These are phyloP conservation scores for Chiloscyllium plagiosum DNA, from an alignment of 2,113 vertebrate species.

Conservation along the genomic window DNA sequence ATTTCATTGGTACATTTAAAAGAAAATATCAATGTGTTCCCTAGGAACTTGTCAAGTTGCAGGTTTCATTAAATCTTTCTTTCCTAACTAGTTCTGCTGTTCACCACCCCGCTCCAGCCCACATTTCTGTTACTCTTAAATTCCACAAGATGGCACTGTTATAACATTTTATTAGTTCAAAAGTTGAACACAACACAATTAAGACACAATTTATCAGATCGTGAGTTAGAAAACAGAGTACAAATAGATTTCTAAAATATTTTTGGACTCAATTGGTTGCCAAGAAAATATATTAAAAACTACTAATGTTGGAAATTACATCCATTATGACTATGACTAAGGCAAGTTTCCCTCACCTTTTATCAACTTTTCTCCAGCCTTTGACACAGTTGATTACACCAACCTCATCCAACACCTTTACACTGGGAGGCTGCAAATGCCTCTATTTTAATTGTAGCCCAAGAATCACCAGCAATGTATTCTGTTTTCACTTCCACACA, in stretches of 20 bases:
- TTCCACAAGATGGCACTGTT: conserved; percentile 18
- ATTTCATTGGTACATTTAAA: background rate
- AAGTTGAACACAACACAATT: background rate
- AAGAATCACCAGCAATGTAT: background rate
- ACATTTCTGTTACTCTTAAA: background rate
- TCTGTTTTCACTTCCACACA: background rate
- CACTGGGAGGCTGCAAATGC: background rate
- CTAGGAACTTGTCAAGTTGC: background rate
- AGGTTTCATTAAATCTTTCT: background rate
- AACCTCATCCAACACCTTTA: background rate
- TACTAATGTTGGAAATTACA: background rate
- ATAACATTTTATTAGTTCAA: conserved; percentile 10
- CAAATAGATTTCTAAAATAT: background rate
- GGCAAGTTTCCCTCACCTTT: background rate
- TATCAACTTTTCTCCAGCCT: background rate
- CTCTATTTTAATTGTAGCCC: background rate
- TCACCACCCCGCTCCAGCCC: background rate
- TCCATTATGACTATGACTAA: background rate
- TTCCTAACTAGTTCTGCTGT: background rate
- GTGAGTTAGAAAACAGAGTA: too few relatives aligned
- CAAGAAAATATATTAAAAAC: background rate
- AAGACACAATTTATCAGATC: background rate
- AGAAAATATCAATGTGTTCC: background rate
- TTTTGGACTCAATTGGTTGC: background rate
- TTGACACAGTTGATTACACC: background rate